Percentiles rank a stretch among this genome's conserved stretches.
phyloP scores from a whole-genome alignment of 2,888 invertebrate genomes.

The Acleris literana region DNA sequence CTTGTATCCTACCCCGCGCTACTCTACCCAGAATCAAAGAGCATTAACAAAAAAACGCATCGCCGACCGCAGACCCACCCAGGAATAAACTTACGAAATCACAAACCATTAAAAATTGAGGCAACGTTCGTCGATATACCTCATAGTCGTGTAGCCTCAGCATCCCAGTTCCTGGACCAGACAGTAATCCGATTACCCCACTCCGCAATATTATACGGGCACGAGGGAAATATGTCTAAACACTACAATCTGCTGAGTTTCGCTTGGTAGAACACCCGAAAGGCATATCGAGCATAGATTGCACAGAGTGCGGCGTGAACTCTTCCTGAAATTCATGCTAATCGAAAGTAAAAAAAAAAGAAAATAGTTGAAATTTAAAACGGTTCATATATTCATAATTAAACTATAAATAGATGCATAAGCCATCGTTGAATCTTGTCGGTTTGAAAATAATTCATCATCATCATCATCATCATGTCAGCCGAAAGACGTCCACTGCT shows the following conservation, averaged over 20 bases:
- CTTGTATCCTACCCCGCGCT: too few species aligned
- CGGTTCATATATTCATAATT: too few species aligned
- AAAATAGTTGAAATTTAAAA: too few species aligned
- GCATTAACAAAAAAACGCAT: neutral
- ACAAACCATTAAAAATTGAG: constrained; percentile 1
- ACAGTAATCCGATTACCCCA: constrained; percentile 69
- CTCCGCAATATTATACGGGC: constrained; percentile 64
- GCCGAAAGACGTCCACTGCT: too few species aligned
- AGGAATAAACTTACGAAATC: neutral
- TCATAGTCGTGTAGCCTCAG: constrained; percentile 28
- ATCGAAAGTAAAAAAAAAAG: too few species aligned
- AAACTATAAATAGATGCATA: too few species aligned
- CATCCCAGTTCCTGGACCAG: constrained; percentile 23
- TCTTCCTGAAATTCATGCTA: too few species aligned
- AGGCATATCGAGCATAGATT: constrained; percentile 19
- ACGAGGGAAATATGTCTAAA: constrained; percentile 74
- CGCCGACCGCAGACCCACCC: neutral
- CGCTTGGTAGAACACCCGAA: constrained; percentile 22
- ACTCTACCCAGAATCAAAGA: too few species aligned
- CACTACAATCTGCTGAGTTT: constrained; percentile 50
- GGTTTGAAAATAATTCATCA: too few species aligned
- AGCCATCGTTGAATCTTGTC: too few species aligned
- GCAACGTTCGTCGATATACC: neutral
- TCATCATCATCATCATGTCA: too few species aligned
- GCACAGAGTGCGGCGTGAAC: too few species aligned